A percentile compares a stretch with the other conserved stretches of the same genome.
phyloP scores from a whole-genome alignment of 2,888 invertebrate genomes.

The Cosmopolites sordidus region DNA sequence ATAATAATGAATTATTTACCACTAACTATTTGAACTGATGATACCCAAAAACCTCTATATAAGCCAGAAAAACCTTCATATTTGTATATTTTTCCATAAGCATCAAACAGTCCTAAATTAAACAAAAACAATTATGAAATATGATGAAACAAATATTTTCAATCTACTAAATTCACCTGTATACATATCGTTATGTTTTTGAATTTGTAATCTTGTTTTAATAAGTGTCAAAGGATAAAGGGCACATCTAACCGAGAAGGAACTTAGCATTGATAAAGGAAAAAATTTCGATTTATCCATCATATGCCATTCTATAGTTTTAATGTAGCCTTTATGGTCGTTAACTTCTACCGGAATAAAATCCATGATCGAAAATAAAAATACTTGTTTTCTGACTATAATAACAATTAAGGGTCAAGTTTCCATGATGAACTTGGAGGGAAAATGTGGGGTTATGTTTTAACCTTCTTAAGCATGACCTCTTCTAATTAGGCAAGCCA shows the following conservation, averaged over 20 bases:
- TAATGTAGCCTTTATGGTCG: conserved; percentile 54
- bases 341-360: conserved; percentile 23
- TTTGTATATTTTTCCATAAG: conserved; percentile 79
- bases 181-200: conserved; percentile 77
- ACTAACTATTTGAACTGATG: conserved; percentile 63
- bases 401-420: conserved; percentile 8
- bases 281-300: conserved; percentile 94
- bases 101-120: conserved; percentile 71
- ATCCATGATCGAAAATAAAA: conserved; percentile 17
- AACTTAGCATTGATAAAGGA: conserved; percentile 86
- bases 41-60: conserved; percentile 94
- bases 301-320: conserved; percentile 96
- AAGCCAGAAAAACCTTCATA: conserved; percentile 82
- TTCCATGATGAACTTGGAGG: conserved; percentile 12
- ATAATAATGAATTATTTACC: conserved; percentile 37
- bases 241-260: conserved; percentile 69
- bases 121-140: conserved; percentile 3
- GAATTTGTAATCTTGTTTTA: conserved; percentile 89
- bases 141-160: background rate
- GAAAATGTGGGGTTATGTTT: conserved; percentile 14
- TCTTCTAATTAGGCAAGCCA: conserved; percentile 5
- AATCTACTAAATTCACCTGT: conserved; percentile 53
- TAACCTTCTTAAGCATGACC: conserved; percentile 3
- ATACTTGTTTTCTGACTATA: background rate
- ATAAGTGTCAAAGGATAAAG: conserved; percentile 91